phyloP scores from a whole-genome alignment of 2,888 invertebrate genomes.

The Eupithecia tripunctaria region DNA sequence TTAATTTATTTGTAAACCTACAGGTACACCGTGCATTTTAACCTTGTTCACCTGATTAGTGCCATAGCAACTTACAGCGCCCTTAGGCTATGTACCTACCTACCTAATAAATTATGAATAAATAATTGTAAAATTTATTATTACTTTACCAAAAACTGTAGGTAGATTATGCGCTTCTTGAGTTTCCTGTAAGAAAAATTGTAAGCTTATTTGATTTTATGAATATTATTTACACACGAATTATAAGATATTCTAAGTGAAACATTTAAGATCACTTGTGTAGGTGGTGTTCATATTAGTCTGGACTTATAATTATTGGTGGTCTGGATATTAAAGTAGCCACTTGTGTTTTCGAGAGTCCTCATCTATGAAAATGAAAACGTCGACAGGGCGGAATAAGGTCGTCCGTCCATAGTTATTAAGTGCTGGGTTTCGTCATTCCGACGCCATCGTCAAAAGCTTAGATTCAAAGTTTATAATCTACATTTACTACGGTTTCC shows the following conservation, averaged over 20 bases:
- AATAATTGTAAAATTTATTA: too few relatives aligned
- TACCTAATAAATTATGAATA: too few relatives aligned
- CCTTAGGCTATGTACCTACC: too few relatives aligned
- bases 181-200: not conserved
- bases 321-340: constrained; percentile 24
- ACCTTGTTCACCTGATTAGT: too few relatives aligned
- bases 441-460: constrained; percentile 49
- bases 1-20: too few relatives aligned
- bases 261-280: not conserved
- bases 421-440: constrained; percentile 48
- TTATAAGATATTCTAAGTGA: not conserved
- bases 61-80: too few relatives aligned
- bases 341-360: constrained; percentile 46
- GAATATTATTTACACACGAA: not conserved
- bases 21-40: too few relatives aligned
- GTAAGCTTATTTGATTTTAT: not conserved
- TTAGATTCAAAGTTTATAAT: constrained; percentile 43
- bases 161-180: not conserved
- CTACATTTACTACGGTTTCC: constrained; percentile 31
- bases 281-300: constrained; percentile 15
- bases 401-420: constrained; percentile 50
- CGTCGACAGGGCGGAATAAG: constrained; percentile 40
- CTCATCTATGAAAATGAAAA: constrained; percentile 40
- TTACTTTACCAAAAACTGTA: not conserved
- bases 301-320: too few relatives aligned